phyloP scores from a whole-genome alignment of 2,888 invertebrate genomes.

The Microctonus hyperodae region DNA sequence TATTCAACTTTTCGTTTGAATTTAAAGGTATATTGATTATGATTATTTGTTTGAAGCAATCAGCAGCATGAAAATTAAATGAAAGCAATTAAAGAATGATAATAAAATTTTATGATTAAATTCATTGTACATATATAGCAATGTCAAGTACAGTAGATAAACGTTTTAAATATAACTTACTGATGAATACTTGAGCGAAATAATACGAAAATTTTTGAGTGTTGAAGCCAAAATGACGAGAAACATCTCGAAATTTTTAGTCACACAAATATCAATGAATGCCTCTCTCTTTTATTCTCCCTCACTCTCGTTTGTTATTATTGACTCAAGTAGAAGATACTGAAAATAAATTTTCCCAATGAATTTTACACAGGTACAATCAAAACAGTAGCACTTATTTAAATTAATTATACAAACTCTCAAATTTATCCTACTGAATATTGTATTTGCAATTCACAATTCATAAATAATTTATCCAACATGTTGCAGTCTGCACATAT shows the following conservation, averaged over 20 bases:
- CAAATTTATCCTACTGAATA: neutral
- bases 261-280: neutral
- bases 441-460: neutral
- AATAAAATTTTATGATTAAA: too few species aligned
- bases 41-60: neutral
- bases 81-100: too few species aligned
- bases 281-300: too few species aligned
- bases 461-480: conserved; percentile 16
- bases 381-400: neutral
- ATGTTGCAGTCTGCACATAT: conserved; percentile 3
- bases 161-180: neutral
- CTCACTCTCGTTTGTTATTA: neutral
- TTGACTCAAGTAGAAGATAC: neutral
- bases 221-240: neutral
- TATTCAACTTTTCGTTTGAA: neutral
- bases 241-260: neutral
- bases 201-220: neutral
- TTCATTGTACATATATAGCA: neutral
- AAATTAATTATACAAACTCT: neutral
- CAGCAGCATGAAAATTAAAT: conserved; percentile 21
- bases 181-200: neutral
- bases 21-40: neutral
- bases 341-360: neutral
- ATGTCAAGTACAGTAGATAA: neutral
- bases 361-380: neutral